These are phyloP conservation scores for Atopsyche davidsoni DNA, from an alignment of 1,140 invertebrate species.

Conservation along the genomic window DNA sequence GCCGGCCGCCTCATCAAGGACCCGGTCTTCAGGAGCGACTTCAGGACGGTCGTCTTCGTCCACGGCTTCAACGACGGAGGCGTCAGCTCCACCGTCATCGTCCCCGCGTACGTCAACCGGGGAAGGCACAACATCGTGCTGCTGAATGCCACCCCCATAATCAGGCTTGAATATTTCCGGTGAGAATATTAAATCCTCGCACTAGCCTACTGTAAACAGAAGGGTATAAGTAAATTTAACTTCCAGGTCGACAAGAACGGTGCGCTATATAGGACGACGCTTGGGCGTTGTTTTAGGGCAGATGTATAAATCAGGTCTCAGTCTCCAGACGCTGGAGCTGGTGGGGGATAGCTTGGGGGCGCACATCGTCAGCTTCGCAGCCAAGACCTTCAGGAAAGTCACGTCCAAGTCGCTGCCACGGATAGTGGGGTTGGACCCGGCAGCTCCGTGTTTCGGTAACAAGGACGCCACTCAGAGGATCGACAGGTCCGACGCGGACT, in stretches of 20 bases:
- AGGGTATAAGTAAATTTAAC: background rate
- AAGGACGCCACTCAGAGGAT: constrained; percentile 18
- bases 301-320: constrained; percentile 5
- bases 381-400: constrained; percentile 14
- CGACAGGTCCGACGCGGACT: constrained; percentile 35
- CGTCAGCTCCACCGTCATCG: background rate
- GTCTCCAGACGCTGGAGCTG: constrained; percentile 17
- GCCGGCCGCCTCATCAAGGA: constrained; percentile 11
- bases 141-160: constrained; percentile 9
- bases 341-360: constrained; percentile 20
- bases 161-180: constrained; percentile 13
- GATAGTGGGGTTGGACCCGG: constrained; percentile 19
- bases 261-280: background rate
- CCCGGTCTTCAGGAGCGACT: constrained; percentile 14
- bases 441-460: constrained; percentile 21
- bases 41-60: constrained; percentile 17
- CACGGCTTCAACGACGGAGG: constrained; percentile 12
- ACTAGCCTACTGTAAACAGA: background rate
- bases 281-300: constrained; percentile 2
- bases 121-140: constrained; percentile 20
- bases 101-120: constrained; percentile 8
- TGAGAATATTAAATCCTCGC: background rate
- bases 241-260: background rate
- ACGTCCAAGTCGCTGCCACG: constrained; percentile 9
- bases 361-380: constrained; percentile 17